These are phyloP conservation scores for Fragum whitleyi DNA, from an alignment of 2,888 invertebrate species.

Conservation along the genomic window DNA sequence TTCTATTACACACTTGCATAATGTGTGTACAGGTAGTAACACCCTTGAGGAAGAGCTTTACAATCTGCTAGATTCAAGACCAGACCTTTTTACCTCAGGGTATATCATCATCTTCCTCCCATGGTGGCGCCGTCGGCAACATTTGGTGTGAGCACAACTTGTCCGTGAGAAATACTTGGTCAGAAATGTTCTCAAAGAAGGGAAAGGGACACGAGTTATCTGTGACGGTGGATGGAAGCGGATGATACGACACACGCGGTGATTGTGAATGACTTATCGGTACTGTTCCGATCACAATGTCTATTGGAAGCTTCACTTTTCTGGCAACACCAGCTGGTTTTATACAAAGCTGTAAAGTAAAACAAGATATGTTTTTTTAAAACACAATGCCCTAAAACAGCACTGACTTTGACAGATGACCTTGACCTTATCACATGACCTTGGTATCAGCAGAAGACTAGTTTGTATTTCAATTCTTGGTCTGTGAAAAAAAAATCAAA, in stretches of 20 bases:
- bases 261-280: constrained; percentile 70
- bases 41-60: too few species aligned
- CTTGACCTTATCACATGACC: too few species aligned
- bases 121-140: constrained; percentile 80
- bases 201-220: constrained; percentile 76
- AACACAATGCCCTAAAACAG: too few species aligned
- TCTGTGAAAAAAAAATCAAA: too few species aligned
- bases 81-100: constrained; percentile 68
- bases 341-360: constrained; percentile 75
- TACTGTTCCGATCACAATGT: constrained; percentile 80
- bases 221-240: constrained; percentile 76
- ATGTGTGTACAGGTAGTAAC: too few species aligned
- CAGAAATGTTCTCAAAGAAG: constrained; percentile 74
- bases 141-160: constrained; percentile 75
- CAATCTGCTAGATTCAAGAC: too few species aligned
- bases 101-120: constrained; percentile 82
- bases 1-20: too few species aligned
- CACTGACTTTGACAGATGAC: too few species aligned
- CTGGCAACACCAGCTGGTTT: constrained; percentile 80
- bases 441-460: too few species aligned
- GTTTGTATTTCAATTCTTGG: too few species aligned
- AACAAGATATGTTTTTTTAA: neutral
- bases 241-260: constrained; percentile 77
- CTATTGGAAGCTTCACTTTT: constrained; percentile 80
- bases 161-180: constrained; percentile 77